Base-by-base conservation (phyloP, 1,140 invertebrate genomes). In the Neodiprion virginianus region DNA sequence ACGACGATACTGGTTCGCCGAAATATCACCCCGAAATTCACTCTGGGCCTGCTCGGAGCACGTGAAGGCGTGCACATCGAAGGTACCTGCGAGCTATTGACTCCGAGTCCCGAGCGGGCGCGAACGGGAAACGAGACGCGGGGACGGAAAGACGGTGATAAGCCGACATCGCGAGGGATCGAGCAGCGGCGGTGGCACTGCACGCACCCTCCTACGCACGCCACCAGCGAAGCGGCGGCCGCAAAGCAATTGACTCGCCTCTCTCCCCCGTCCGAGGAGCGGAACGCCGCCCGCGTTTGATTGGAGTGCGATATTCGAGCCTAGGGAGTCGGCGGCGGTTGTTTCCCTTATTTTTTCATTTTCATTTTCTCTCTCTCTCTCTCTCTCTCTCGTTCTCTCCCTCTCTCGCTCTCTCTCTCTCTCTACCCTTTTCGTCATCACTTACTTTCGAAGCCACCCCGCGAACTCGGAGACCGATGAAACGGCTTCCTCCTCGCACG, bases 391-490 rank as follows among this genome's bases (percentile, higher is more conserved):
- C 17, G 17, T 17, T 17, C 53, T 72, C 50, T 74, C 69, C 79
- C 9, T 28, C 10, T n/a, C 4, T 17, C 12, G 49, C 9, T 28
- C 10, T n/a, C 4, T 17, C 9, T 50, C 14, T 48, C 53, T 72
- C 50, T 74, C 69, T 80, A 72, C 74, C 77, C 76, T 77, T 3
- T 40, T 40, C 28, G 5, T 40, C 28, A 40, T 49, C 75, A 71
- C 75, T 75, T 78, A 80, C 79, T 80, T 75, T 79, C 73, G 76
- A 79, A 75, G 21, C 71, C 74, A 72, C 77, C 74, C 74, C 28
- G 28, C 72, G 76, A 78, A 83, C 81, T 83, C 78, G 81, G 75
- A 78, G 78, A 76, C 75, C 76, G 77, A 77, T 76, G 75, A 75
- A 75, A 48, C 79, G 28, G 28, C 28, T 40, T 40, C 28, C 28